phyloP scores from a whole-genome alignment of 2,113 vertebrate genomes.

The Heliornis fulica region DNA sequence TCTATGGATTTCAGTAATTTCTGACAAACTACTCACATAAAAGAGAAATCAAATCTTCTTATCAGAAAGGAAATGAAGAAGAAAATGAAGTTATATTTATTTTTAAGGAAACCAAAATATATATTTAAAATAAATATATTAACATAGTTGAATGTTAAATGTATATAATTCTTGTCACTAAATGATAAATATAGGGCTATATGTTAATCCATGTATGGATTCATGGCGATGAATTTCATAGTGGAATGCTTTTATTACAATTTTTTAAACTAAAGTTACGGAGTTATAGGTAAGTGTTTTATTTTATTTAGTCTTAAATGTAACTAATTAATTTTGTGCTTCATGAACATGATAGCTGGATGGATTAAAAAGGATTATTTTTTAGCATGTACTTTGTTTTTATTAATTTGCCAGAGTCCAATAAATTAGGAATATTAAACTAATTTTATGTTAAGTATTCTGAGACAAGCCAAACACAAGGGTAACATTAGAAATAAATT shows the following conservation, averaged over 20 bases:
- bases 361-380: not conserved
- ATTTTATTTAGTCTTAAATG: not conserved
- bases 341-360: rapidly evolving
- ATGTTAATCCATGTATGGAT: not conserved
- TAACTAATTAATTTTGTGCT: not conserved
- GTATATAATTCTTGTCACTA: not conserved
- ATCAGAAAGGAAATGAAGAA: not conserved
- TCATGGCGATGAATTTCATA: not conserved
- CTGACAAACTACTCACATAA: not conserved
- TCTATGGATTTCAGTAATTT: not conserved
- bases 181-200: not conserved
- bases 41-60: not conserved
- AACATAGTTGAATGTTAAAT: not conserved
- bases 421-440: not conserved
- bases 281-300: not conserved
- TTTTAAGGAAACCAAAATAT: not conserved
- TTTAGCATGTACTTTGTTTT: not conserved
- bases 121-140: not conserved
- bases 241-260: not conserved
- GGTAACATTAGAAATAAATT: not conserved
- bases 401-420: not conserved
- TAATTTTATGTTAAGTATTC: not conserved
- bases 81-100: not conserved
- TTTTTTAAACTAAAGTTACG: not conserved
- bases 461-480: not conserved